phyloP scores from a whole-genome alignment of 92 coral and sea anemone species.

The Actinostola sp. region DNA sequence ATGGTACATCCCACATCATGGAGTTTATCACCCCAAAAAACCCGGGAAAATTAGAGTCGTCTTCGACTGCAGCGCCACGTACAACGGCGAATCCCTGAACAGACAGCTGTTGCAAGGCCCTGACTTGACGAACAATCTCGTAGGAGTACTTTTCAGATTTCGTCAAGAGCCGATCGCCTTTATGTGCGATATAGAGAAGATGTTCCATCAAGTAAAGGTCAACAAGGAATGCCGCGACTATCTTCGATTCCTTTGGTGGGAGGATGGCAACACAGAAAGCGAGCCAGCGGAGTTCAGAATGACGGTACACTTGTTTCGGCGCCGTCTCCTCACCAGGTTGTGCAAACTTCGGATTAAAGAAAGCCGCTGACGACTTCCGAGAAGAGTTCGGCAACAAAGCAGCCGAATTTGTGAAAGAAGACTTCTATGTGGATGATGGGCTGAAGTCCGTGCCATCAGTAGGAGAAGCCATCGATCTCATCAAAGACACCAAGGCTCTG shows the following conservation, averaged over 20 bases:
- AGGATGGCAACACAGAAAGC: neutral
- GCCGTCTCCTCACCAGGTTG: slow-evolving; percentile 8
- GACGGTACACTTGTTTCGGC: slow-evolving; percentile 17
- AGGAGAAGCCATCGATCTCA: neutral
- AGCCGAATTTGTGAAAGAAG: neutral
- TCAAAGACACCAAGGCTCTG: neutral
- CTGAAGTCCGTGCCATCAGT: neutral
- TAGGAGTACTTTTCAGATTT: slow-evolving; percentile 5
- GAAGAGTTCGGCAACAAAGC: neutral
- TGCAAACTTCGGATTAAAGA: slow-evolving; percentile 12
- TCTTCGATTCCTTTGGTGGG: slow-evolving; percentile 12
- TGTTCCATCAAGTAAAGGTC: slow-evolving; percentile 3
- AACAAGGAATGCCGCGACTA: neutral
- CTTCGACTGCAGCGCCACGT: slow-evolving; percentile 2
- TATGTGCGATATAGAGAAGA: slow-evolving; percentile 6
- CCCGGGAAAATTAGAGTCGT: neutral
- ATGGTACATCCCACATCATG: slow-evolving; percentile 16
- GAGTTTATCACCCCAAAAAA: slow-evolving; percentile 9
- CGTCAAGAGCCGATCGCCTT: slow-evolving; percentile 2
- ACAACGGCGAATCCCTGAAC: slow-evolving; percentile 7
- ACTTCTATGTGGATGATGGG: slow-evolving; percentile 6
- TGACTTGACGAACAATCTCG: slow-evolving; percentile 3
- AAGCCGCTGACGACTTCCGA: neutral
- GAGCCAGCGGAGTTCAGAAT: neutral
- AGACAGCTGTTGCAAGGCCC: slow-evolving; percentile 9